Conservation (phyloP, 2,888 invertebrate species). For the Trichopoda pennipes region DNA sequence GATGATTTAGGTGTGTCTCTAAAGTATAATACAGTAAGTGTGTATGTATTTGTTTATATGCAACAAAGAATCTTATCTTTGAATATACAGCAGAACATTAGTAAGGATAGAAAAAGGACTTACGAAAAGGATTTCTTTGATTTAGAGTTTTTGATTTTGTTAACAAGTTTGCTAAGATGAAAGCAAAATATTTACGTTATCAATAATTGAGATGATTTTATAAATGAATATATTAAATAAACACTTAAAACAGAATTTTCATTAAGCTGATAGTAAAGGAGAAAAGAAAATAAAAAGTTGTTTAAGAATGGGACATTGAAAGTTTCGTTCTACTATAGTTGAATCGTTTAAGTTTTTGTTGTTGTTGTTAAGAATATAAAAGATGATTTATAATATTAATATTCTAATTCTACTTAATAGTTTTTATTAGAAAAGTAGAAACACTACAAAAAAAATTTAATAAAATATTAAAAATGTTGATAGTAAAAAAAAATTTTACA, state of each 20-base stretch:
- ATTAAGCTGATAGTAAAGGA: neutral
- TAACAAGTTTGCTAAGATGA: constrained; percentile 47
- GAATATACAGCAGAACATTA: constrained; percentile 8
- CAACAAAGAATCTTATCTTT: constrained; percentile 25
- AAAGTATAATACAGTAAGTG: neutral
- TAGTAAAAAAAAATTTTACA: no score
- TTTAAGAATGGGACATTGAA: neutral
- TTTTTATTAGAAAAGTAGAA: no score
- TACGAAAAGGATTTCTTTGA: constrained; percentile 60
- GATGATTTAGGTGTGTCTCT: constrained; percentile 18
- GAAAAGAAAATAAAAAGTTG: constrained; percentile 1
- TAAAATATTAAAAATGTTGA: no score
- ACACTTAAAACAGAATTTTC: constrained; percentile 25
- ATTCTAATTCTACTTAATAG: no score
- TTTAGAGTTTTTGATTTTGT: constrained; percentile 55
- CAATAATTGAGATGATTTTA: constrained; percentile 59
- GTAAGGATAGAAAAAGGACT: constrained; percentile 40
- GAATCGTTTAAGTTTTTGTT: neutral
- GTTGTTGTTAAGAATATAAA: constrained; percentile 27
- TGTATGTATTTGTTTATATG: constrained; percentile 3
- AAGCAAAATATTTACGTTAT: constrained; percentile 51
- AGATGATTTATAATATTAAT: neutral
- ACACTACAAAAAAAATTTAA: no score
- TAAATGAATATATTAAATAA: constrained; percentile 55
- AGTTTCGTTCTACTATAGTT: neutral